Evolutionary conservation across 2,113 vertebrate species (phyloP), one percentile per base, ranked within the genome.

Genomic region (Nibea coibor): DNA sequence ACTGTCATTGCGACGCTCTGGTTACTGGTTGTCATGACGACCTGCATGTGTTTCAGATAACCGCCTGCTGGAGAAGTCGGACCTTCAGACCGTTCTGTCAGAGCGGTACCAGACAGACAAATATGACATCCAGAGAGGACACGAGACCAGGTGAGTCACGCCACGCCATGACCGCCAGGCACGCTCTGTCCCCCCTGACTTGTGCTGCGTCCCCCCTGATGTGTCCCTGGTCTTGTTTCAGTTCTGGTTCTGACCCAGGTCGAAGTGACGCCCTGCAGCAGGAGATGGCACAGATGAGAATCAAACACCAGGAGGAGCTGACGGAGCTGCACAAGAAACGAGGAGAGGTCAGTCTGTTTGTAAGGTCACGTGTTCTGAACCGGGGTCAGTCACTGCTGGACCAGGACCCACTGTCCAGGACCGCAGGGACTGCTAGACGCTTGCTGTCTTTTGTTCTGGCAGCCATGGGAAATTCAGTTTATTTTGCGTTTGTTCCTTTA

Each of bases 261-360:
- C 95, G 97, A 85, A 95, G 93, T 1, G 97, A 98, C 0, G 84
- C 90, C 62, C 93, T 98, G 67, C 91, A 96, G 69, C 98, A 99
- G 87, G 98, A 99, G 11, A 96, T 99, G 96, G 94, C 97, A 76
- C 96, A 97, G 84, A 95, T 99, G 94, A 96, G 96, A 74, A 99
- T 99, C 22, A 96, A 93, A 66, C 97, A 99, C 81, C 98, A 99
- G 72, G 97, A 99, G 88, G 98, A 99, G 80, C 94, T 99, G 74
- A 99, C 98, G 0, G 97, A 99, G 73, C 93, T 99, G 58, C 98
- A 99, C 91, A 99, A 99, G 94, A 99, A 99, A 65, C 95, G 98
- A 66, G 98, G 98, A 24, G 98, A 99, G 97, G 98, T 99, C 84
- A 78, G 91, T 47, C 31, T 35, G 31, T 35, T 35, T 8, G 31